Evolutionary conservation across 53 echinoderm and acorn worm species (phyloP).

Genomic region (Echinarachnius parma): DNA sequence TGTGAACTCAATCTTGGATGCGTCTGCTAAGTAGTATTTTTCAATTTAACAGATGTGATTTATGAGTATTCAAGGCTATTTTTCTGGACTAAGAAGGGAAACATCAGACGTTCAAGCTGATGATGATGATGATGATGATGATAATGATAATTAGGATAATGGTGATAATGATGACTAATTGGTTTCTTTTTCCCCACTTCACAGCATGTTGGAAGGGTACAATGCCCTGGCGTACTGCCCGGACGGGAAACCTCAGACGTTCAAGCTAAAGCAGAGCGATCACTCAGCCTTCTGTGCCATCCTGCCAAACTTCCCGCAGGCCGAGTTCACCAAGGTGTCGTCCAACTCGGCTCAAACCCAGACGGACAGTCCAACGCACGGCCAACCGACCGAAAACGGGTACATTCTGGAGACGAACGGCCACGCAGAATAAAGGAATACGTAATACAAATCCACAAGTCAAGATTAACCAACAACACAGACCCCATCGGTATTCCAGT

Average conservation of each 20-base stretch:
- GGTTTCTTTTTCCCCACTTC: too few species aligned
- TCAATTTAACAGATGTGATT: too few species aligned
- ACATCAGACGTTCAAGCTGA: too few species aligned
- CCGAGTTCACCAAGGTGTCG: conserved; percentile 60
- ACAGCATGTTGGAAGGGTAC: conserved; percentile 7
- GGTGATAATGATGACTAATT: background rate
- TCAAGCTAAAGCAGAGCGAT: conserved; percentile 80
- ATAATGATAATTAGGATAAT: too few species aligned
- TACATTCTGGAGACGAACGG: conserved; percentile 25
- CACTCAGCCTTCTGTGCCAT: conserved; percentile 92
- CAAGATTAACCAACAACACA: too few species aligned
- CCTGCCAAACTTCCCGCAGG: conserved; percentile 75
- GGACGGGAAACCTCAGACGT: conserved; percentile 74
- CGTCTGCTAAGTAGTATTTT: too few species aligned
- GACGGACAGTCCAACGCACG: conserved; percentile 29
- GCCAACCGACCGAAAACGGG: conserved; percentile 36
- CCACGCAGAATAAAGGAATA: conserved; percentile 27
- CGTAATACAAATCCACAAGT: too few species aligned
- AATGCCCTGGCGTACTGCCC: conserved; percentile 56
- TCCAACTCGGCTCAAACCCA: conserved; percentile 53
- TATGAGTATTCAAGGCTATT: too few species aligned
- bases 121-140: background rate
- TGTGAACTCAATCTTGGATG: too few species aligned
- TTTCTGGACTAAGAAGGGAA: too few species aligned
- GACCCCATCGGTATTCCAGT: too few species aligned